Conservation (phyloP, 2,888 invertebrate genomes). For the Chrysodeixis includens region DNA sequence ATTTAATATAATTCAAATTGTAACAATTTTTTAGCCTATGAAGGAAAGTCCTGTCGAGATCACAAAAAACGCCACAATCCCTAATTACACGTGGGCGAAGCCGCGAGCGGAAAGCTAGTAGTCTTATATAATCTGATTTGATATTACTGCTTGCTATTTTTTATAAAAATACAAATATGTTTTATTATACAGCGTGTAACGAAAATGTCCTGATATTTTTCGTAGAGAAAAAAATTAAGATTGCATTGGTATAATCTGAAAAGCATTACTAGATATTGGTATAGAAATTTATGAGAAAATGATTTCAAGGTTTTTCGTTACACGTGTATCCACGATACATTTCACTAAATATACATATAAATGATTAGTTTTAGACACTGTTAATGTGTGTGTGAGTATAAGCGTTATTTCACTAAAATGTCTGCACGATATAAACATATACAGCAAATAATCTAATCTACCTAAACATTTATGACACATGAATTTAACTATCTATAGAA, state of each 20-base stretch:
- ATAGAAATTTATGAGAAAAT: no score
- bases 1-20: no score
- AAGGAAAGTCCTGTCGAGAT: no score
- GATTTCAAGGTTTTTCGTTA: no score
- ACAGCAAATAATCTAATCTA: constrained; percentile 16
- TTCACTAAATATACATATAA: background rate
- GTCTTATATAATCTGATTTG: background rate
- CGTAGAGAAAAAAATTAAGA: no score
- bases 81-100: no score
- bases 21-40: no score
- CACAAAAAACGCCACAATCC: no score
- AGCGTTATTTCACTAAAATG: constrained; percentile 14
- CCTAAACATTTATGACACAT: constrained; percentile 21
- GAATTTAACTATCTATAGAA: constrained; percentile 20
- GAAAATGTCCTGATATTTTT: no score
- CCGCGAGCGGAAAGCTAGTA: no score
- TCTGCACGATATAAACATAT: constrained; percentile 14
- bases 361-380: background rate
- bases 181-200: background rate
- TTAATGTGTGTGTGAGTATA: background rate
- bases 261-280: no score
- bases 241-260: no score
- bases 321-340: background rate
- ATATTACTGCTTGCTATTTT: background rate
- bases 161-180: background rate